Evolutionary conservation across 1,140 invertebrate genomes (phyloP), one percentile per base, ranked within the genome.

Genomic region (Acyrthosiphon pisum): DNA sequence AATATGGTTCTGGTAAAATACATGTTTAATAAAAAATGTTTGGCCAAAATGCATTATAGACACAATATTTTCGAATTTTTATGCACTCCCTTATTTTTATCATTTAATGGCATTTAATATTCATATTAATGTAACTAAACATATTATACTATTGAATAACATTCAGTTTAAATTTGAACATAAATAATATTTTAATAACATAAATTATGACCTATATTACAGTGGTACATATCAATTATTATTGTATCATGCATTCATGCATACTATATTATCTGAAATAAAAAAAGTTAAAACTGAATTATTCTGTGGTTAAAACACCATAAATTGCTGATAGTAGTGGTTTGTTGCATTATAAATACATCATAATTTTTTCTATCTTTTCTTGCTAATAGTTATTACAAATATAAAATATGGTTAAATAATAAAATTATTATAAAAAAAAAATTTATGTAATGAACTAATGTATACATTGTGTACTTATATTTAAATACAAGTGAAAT

Each of bases 211-310:
- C 14, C 6, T 18, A 68, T 68, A 68, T n/a, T n/a, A 68, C 30
- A 68, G 11, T 76, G n/a, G n/a, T 76, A 76, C 41, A 2, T 41
- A 41, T n/a, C 30, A n/a, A 76, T 76, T 30, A 76, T 76, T 30
- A n/a, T 76, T 68, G 60, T 68, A 68, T n/a, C 60, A n/a, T 76
- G 60, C 60, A 76, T 35, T n/a, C 60, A n/a, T 76, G 60, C 60
- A 76, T 35, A n/a, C 6, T 76, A 14, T n/a, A 76, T 76, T 76
- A 76, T 76, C 14, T 76, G 30, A 76, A n/a, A n/a, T 68, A 68
- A 68, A 68, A n/a, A n/a, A n/a, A 68, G 14, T n/a, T n/a, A 60
- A 60, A 30, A 41, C 41, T 4, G 41, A 41, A 41, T 41, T 41
- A 41, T 2, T 41, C 37, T 41, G 41, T 41, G 1, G 3, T 20